Percentiles rank a stretch among this genome's conserved stretches.
Conservation (phyloP, 2,797 vertebrate genomes). For the Eutrigla gurnardus region DNA sequence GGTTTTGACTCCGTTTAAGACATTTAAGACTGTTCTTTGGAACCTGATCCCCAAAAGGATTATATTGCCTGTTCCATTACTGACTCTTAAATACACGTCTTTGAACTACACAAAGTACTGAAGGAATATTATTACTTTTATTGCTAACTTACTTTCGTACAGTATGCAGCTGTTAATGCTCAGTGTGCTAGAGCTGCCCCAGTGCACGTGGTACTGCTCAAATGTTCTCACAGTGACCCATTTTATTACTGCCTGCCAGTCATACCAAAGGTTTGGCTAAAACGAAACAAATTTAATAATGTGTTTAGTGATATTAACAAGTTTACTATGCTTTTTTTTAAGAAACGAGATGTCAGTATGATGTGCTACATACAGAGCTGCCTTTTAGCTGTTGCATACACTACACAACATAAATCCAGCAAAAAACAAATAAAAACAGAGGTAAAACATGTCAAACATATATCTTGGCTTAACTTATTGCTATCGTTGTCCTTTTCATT, state of each 20-base stretch:
- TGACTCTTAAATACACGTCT: not conserved
- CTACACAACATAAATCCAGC: not conserved
- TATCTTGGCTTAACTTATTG: not conserved
- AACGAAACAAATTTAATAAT: not conserved
- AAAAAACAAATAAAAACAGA: not conserved
- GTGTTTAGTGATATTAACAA: not conserved
- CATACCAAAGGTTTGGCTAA: not conserved
- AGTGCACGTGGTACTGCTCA: slow-evolving; percentile 39
- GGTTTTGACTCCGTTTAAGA: not conserved
- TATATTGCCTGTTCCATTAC: not conserved
- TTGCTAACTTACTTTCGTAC: not conserved
- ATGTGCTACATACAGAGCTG: not conserved
- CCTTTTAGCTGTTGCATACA: not conserved
- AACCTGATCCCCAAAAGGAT: slow-evolving; percentile 14
- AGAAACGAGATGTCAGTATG: not conserved
- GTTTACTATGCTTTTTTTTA: not conserved
- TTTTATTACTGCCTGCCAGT: not conserved
- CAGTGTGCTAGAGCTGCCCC: slow-evolving; percentile 20
- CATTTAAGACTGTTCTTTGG: not conserved
- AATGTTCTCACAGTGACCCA: not conserved
- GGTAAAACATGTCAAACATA: not conserved
- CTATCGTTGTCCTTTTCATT: not conserved
- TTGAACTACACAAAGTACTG: not conserved
- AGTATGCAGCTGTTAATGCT: slow-evolving; percentile 71
- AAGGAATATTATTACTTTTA: not conserved